Base-by-base conservation (phyloP, 2,797 vertebrate genomes). In the Malacoraja senta region DNA sequence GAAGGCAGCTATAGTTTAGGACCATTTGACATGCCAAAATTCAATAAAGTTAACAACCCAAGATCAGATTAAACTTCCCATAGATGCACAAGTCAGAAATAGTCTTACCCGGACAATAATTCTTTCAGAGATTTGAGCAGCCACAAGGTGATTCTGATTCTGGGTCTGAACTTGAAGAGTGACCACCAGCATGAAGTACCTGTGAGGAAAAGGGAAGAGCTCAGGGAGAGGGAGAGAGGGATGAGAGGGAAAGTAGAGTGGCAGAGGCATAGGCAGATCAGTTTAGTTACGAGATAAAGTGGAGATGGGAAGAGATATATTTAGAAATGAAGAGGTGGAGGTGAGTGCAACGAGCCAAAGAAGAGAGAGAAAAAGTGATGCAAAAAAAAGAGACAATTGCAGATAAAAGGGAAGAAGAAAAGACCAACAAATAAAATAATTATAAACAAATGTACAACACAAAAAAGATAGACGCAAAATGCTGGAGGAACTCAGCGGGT, bases 111-210 rank as follows among this genome's bases (percentile, higher is more conserved):
- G 97, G 96, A 99, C 99, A 61, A 99, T 99, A 97, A 99, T 99
- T 96, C 99, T 98, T 96, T 99, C 99, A 0, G 98, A 99, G 95
- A 97, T 98, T 93, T 99, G 98, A 76, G 99, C 99, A 3, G 98
- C 98, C 95, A 99, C 96, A 0, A 97, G 98, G 96, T 98, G 98
- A 95, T 96, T 98, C 97, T 99, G 99, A 97, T 97, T 98, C 96
- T 99, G 98, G 29, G 98, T 97, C 0, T 99, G 98, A 13, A 97
- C 98, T 93, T 99, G 98, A 94, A 99, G 96, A 6, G 98, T 98
- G 94, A 99, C 99, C 94, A 99, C 99, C 94, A 99, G 96, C 98
- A 99, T 99, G 97, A 99, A 99, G 96, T 99, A 99, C 96, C 99
- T 99, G 96, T 7, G 61, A 80, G n/a, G 29, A 24, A 63, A 8